A percentile compares a stretch with the other conserved stretches of the same genome.
Evolutionary conservation across 2,113 vertebrate genomes (phyloP).

Genomic region (Nestor notabilis): DNA sequence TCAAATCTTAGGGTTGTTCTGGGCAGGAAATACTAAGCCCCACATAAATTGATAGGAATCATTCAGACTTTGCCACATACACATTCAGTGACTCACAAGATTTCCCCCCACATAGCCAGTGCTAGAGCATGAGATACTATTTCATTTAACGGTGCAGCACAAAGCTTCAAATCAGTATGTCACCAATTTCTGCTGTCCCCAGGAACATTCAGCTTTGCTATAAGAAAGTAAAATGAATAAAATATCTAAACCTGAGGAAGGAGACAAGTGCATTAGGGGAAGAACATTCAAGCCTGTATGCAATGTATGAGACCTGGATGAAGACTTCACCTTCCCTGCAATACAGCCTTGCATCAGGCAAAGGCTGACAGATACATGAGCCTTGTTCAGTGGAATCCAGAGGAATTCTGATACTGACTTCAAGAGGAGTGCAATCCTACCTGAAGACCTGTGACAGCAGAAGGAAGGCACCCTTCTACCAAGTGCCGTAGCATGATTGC

Average conservation of each 20-base stretch:
- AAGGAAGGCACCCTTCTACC: not conserved
- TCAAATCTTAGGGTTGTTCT: not conserved
- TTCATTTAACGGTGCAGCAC: constrained; percentile 17
- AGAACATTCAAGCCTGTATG: not conserved
- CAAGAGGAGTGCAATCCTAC: not conserved
- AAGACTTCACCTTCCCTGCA: not conserved
- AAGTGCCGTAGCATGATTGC: not conserved
- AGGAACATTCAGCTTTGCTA: constrained; percentile 26
- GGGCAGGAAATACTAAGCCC: not conserved
- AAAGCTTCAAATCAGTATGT: constrained; percentile 24
- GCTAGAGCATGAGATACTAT: not conserved
- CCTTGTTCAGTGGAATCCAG: not conserved
- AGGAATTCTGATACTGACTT: not conserved
- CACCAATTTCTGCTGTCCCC: constrained; percentile 32
- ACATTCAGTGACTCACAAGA: constrained; percentile 5
- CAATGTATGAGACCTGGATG: not conserved
- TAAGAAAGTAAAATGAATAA: constrained; percentile 44
- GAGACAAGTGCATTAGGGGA: not conserved
- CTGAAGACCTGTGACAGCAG: not conserved
- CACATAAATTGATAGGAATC: not conserved
- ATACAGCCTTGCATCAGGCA: not conserved
- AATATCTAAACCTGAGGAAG: constrained; percentile 40
- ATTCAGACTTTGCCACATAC: constrained; percentile 26
- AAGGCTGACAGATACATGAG: not conserved
- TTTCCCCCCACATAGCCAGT: not conserved